These are phyloP conservation scores for Ferdinandea cuprea DNA, from an alignment of 2,888 invertebrate genomes.

Conservation along the genomic window DNA sequence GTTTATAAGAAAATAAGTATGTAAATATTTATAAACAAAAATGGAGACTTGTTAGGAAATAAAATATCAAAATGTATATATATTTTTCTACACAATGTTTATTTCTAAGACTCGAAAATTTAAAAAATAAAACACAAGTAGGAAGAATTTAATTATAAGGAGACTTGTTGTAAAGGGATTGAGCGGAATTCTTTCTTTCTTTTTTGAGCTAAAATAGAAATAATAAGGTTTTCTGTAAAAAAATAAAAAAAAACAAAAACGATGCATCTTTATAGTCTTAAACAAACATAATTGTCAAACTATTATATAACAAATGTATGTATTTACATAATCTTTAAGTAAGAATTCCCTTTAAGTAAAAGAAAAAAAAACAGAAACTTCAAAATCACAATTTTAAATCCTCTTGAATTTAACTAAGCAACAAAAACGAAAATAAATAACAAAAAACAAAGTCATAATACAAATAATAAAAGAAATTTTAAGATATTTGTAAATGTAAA, in stretches of 20 bases:
- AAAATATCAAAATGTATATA: slow-evolving; percentile 71
- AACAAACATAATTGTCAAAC: slow-evolving; percentile 57
- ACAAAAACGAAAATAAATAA: slow-evolving; percentile 27
- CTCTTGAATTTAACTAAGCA: slow-evolving; percentile 61
- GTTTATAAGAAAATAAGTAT: slow-evolving; percentile 31
- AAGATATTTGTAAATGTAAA: slow-evolving; percentile 70
- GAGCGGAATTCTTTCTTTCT: slow-evolving; percentile 59
- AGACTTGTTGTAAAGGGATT: slow-evolving; percentile 56
- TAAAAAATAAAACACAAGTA: too few relatives aligned
- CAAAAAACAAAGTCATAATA: slow-evolving; percentile 23
- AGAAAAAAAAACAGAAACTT: slow-evolving; percentile 38
- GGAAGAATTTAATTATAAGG: slow-evolving; percentile 57
- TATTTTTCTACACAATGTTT: slow-evolving; percentile 73
- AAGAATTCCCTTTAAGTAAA: slow-evolving; percentile 44
- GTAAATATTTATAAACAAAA: slow-evolving; percentile 45
- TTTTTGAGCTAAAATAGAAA: slow-evolving; percentile 54
- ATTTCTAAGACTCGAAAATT: slow-evolving; percentile 64
- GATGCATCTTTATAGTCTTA: slow-evolving; percentile 57
- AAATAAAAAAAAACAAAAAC: slow-evolving; percentile 26
- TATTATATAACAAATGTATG: slow-evolving; percentile 60
- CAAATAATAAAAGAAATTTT: slow-evolving; percentile 34
- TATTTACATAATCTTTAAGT: slow-evolving; percentile 60
- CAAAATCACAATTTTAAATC: slow-evolving; percentile 57
- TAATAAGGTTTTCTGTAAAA: slow-evolving; percentile 61
- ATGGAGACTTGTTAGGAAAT: slow-evolving; percentile 45